Percentiles rank a stretch among this genome's conserved stretches.
These are phyloP conservation scores for Channa argus DNA, from an alignment of 2,113 vertebrate species.

Conservation along the genomic window DNA sequence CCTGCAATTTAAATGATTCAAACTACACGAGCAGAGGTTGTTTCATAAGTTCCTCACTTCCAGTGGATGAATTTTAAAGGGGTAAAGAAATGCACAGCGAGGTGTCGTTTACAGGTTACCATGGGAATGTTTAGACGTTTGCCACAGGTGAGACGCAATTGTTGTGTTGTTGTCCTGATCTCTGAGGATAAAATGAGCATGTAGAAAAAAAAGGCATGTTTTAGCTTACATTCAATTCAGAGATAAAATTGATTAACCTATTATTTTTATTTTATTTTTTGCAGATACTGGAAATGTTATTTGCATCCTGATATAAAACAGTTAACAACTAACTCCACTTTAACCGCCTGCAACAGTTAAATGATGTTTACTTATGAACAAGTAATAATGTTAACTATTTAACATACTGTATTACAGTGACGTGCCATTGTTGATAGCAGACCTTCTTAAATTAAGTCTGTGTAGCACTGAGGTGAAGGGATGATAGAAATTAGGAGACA, in stretches of 20 bases:
- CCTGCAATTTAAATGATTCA: background rate
- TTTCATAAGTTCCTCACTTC: background rate
- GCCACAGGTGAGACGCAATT: conserved; percentile 1
- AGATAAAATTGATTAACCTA: background rate
- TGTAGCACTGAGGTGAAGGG: background rate
- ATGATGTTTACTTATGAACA: too few species aligned
- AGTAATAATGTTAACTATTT: background rate
- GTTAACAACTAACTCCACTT: too few species aligned
- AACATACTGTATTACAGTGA: too few species aligned
- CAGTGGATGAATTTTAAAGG: background rate
- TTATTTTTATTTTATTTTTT: too few species aligned
- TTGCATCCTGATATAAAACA: too few species aligned
- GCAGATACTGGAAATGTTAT: too few species aligned
- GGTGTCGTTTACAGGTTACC: background rate
- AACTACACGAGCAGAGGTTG: background rate
- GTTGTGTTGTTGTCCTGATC: conserved; percentile 6
- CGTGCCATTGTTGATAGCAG: too few species aligned
- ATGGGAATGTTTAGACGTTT: background rate
- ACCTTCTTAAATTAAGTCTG: too few species aligned
- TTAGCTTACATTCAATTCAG: background rate
- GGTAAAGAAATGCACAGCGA: background rate
- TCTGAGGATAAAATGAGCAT: conserved; percentile 30
- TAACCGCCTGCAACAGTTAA: too few species aligned
- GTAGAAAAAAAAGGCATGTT: background rate
- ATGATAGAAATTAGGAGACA: conserved; percentile 1